Evolutionary conservation across 2,797 vertebrate species (phyloP), one percentile per base, ranked within the genome.

Genomic region (Phaenicophaeus curvirostris): DNA sequence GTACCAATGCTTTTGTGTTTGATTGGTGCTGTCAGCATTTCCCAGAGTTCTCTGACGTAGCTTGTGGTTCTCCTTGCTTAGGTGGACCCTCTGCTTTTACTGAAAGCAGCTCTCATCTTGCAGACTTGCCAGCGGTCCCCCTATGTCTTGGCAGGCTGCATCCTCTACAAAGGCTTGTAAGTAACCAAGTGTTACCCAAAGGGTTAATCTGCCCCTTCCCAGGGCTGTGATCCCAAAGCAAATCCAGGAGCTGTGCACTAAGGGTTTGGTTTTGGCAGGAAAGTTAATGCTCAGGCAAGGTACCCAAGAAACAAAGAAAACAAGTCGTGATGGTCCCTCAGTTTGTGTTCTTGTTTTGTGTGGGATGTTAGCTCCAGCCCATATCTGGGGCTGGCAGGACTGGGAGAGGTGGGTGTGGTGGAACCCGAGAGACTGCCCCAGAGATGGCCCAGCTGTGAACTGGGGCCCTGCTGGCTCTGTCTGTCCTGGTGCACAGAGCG

Each of bases 21-120:
- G 1, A 44, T 58, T 84, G 59, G 61, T 66, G 15, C 31, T 68
- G 4, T 2, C n/a, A 80, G 73, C 7, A 0, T 88, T 85, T 63
- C 23, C 20, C 13, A 6, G 54, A 15, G 2, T 33, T 35, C 25
- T 87, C 50, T 66, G 75, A 11, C 51, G 51, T 44, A 44, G 25
- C 10, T 8, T 9, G 24, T 23, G 54, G 7, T 42, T 87, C 74
- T 44, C n/a, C 77, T 33, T 39, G 3, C 11, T 5, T 95, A 99
- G 99, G 99, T 99, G 81, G 99, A 99, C 77, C 99, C 99, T 4
- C 97, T 99, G 78, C 97, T 99, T 24, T 57, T 99, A n/a, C 98
- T 99, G 59, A 99, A 99, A 95, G 99, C 99, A 1, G 98, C 99
- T 53, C 99, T 99, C 94, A 99, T 99, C 87, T 95, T 99, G 41